Evolutionary conservation across 2,888 invertebrate genomes (phyloP), one percentile per base, ranked within the genome.

Genomic region (Galerucella calmariensis): DNA sequence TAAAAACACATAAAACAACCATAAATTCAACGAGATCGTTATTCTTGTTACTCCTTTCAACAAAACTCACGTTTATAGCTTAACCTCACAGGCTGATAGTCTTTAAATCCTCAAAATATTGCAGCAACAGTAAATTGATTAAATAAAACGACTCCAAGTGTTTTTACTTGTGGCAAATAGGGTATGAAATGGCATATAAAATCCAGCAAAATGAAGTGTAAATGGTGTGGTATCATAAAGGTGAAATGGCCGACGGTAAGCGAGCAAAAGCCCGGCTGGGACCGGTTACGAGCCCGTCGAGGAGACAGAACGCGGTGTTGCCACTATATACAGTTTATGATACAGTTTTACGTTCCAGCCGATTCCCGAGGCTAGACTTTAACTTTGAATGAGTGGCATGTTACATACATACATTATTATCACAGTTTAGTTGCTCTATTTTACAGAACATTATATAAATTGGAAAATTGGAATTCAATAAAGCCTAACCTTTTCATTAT

Each of bases 201-300:
- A 85, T 85, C 85, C 84, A 83, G 80, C 83, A 84, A 84, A 86
- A 85, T 85, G 85, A 84, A 85, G 86, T 86, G 87, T 86, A 86
- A 87, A 87, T 85, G 85, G 85, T 84, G 84, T 83, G 83, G 84
- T 84, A 84, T 85, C 83, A 82, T 82, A 81, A 83, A 82, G 83
- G 83, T 81, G 86, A 84, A 86, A 87, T 86, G 87, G 86, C 86
- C 85, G 86, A 83, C 85, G 85, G 83, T 83, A 81, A 82, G 80
- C 83, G 84, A 82, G 85, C 85, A 83, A 85, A 84, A 82, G 82
- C 85, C 83, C 83, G 78, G 82, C 78, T 81, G 86, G 86, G 86
- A 86, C 86, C 86, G 85, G 85, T 85, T 85, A 84, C 79, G 82
- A 81, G 83, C 83, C 84, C 83, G 81, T 79, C 83, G 84, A 81